Evolutionary conservation across 2,113 vertebrate species (phyloP).

Genomic region (Struthidea cinerea): DNA sequence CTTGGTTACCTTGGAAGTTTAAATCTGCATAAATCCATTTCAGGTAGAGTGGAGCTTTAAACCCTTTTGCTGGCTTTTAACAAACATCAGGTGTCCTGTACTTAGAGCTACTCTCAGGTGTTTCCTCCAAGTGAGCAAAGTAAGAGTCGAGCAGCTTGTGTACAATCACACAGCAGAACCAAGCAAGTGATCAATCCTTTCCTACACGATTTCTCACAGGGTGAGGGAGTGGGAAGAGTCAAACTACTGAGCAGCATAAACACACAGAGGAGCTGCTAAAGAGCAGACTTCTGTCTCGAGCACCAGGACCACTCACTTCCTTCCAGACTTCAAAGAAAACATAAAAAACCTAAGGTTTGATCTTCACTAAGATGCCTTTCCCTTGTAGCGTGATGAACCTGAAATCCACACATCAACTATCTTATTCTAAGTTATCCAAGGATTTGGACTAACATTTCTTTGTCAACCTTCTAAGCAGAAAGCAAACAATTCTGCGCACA

Average conservation of each 20-base stretch:
- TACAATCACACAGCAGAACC: background rate
- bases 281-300: background rate
- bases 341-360: background rate
- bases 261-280: background rate
- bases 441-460: background rate
- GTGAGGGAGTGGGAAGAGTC: background rate
- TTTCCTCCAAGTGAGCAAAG: background rate
- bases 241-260: background rate
- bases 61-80: background rate
- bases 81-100: background rate
- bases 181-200: background rate
- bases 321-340: background rate
- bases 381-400: background rate
- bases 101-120: background rate
- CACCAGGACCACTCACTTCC: background rate
- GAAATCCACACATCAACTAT: background rate
- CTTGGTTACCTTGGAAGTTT: background rate
- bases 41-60: background rate
- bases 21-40: background rate
- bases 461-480: background rate
- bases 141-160: background rate
- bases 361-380: background rate
- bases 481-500: background rate
- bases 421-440: background rate
- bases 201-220: background rate